Base-by-base conservation (phyloP, 2,888 invertebrate species). In the Hydrotaea diabolus region DNA sequence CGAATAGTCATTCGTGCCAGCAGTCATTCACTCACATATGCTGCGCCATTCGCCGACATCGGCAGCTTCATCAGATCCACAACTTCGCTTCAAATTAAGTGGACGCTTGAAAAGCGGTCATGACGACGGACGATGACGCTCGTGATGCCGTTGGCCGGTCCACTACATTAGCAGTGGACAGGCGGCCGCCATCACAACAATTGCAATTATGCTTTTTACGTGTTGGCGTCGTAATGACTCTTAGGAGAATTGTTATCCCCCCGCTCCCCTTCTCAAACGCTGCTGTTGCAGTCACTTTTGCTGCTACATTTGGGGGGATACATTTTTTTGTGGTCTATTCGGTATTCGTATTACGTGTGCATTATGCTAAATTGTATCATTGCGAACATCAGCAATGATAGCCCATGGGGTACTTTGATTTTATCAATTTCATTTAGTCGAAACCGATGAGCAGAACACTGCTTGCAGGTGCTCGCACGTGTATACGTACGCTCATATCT, bases 151-250 rank as follows among this genome's bases (percentile, higher is more conserved):
- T 4, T 23, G 23, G 8, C 11, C 11, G 23, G 57, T 57, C 23
- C 1, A 23, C 57, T n/a, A n/a, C n/a, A n/a, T n/a, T n/a, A n/a
- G n/a, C n/a, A n/a, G 2, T 62, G 9, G 46, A 26, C 17, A 17
- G 15, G 11, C 4, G n/a, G 59, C 39, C 39, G 36, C 23, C 49
- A 53, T 21, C 13, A 49, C 23, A 46, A 74, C 83, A 77, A 83
- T 83, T 77, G 80, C 80, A 80, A 80, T 80, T 83, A 80, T 83
- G 83, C 80, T 73, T 83, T 83, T 77, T 83, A 83, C 80, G 83
- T 83, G 83, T 83, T 83, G 83, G 83, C 83, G 83, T 83, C 77
- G 77, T 77, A 83, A 83, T 83, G 83, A 77, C 83, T 83, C 83
- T 80, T 80, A 71, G 23, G 83, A 80, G 83, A 83, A 71, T 80